Evolutionary conservation across 2,888 invertebrate species (phyloP).

Genomic region (Mesoligia furuncula): DNA sequence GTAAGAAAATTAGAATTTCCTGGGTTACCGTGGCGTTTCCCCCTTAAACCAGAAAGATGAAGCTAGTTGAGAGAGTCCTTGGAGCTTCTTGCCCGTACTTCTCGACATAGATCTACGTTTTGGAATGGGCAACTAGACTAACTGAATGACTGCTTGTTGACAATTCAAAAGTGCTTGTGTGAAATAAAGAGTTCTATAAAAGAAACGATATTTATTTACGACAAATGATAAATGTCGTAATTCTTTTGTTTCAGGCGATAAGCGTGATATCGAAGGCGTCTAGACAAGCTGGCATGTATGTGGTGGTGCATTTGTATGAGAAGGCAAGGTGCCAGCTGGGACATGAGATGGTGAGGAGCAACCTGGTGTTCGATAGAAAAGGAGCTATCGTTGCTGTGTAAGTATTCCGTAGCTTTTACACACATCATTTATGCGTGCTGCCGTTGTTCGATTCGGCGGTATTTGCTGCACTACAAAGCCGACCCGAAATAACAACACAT

Average conservation of each 20-base stretch:
- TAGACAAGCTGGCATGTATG: conserved; percentile 73
- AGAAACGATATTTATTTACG: background rate
- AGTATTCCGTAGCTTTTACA: conserved; percentile 66
- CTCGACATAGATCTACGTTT: too few species aligned
- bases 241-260: conserved; percentile 72
- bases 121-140: too few species aligned
- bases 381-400: conserved; percentile 80
- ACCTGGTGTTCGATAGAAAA: conserved; percentile 80
- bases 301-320: conserved; percentile 77
- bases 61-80: too few species aligned
- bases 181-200: background rate
- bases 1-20: too few species aligned
- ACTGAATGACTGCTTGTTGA: too few species aligned
- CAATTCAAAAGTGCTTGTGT: too few species aligned
- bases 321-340: conserved; percentile 70
- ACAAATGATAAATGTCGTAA: background rate
- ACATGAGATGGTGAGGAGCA: conserved; percentile 74
- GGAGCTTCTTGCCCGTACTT: too few species aligned
- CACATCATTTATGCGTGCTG: background rate
- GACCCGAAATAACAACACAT: background rate
- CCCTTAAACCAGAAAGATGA: too few species aligned
- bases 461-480: background rate
- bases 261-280: conserved; percentile 76
- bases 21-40: too few species aligned
- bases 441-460: background rate